Evolutionary conservation across 2,113 vertebrate species (phyloP).

Genomic region (Anguilla rostrata): DNA sequence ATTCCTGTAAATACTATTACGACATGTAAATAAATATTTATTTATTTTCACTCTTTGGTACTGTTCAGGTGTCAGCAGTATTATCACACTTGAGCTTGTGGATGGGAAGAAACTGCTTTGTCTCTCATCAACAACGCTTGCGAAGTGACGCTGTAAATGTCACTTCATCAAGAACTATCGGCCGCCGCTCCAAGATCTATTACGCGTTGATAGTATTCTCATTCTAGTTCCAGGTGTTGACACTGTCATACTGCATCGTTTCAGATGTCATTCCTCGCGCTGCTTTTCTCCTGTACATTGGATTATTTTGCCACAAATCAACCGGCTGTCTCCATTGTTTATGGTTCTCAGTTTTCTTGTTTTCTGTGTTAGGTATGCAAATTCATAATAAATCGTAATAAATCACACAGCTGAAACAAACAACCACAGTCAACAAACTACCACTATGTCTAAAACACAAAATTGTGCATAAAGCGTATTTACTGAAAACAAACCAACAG

Average conservation of each 20-base stretch:
- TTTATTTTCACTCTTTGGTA: neutral
- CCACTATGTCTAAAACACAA: no score
- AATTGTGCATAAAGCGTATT: no score
- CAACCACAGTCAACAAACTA: neutral
- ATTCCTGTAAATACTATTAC: neutral
- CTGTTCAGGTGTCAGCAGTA: neutral
- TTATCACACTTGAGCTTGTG: neutral
- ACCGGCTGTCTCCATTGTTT: neutral
- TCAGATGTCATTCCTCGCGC: neutral
- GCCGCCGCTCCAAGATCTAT: constrained; percentile 1
- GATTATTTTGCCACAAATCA: neutral
- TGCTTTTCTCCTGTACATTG: neutral
- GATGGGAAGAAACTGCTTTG: constrained; percentile 1
- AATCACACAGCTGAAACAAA: neutral
- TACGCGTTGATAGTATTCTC: neutral
- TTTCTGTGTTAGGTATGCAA: neutral
- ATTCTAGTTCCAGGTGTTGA: neutral
- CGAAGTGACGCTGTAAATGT: constrained; percentile 6
- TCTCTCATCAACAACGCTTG: neutral
- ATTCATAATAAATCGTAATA: neutral
- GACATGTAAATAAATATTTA: neutral
- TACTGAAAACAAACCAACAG: no score
- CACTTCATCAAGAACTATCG: neutral
- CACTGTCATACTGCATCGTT: constrained; percentile 6
- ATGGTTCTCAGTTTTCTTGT: neutral